A percentile compares a stretch with the other conserved stretches of the same genome.
phyloP scores from a whole-genome alignment of 2,888 invertebrate species.

The Drosophila trichaetosa region DNA sequence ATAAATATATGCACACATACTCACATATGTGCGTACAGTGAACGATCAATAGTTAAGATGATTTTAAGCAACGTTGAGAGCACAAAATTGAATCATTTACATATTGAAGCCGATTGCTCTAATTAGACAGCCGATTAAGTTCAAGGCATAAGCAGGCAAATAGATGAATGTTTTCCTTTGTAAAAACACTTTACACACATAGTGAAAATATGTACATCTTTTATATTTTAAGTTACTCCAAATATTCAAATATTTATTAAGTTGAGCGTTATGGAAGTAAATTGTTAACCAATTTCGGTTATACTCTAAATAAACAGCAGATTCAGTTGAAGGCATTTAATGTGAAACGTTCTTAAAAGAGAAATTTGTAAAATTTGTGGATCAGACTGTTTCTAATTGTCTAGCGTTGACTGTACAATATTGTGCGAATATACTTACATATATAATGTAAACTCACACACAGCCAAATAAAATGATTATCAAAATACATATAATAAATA shows the following conservation, averaged over 20 bases:
- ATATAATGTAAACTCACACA: conserved; percentile 9
- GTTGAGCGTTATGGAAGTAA: background rate
- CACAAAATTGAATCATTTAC: too few species aligned
- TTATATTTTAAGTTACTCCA: background rate
- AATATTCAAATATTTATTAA: background rate
- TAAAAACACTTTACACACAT: too few species aligned
- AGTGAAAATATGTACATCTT: background rate
- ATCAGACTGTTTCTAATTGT: background rate
- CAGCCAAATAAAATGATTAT: conserved; percentile 60
- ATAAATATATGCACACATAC: background rate
- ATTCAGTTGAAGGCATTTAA: background rate
- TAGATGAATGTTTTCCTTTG: too few species aligned
- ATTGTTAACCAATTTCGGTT: background rate
- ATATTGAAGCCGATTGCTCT: too few species aligned
- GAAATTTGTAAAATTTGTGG: background rate
- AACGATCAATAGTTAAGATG: background rate
- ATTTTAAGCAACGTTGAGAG: background rate
- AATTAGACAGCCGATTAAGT: too few species aligned
- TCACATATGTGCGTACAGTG: background rate
- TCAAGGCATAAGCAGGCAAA: too few species aligned
- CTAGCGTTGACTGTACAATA: background rate
- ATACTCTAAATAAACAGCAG: background rate
- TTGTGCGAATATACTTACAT: background rate
- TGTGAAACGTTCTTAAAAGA: background rate
- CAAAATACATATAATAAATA: conserved; percentile 64